These are phyloP conservation scores for Stichopus horrens DNA, from an alignment of 53 echinoderm and acorn worm species.

Conservation along the genomic window DNA sequence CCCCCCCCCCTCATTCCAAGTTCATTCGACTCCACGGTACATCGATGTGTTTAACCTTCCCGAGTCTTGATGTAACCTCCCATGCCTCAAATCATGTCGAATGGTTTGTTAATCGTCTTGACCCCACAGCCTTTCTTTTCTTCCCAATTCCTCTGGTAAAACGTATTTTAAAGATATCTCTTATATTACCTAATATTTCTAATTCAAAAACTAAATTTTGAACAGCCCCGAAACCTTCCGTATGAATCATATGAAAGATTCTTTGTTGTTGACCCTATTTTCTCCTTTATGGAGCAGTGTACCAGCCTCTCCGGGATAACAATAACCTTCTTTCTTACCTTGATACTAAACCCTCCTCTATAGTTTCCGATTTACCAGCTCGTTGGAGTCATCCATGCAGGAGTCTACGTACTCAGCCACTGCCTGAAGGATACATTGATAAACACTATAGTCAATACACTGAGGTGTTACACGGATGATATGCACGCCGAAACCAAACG, in stretches of 20 bases:
- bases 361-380: slow-evolving; percentile 16
- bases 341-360: neutral
- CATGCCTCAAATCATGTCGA: too few relatives aligned
- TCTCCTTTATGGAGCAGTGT: neutral
- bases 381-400: slow-evolving; percentile 3
- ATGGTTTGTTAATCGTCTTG: too few relatives aligned
- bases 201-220: neutral
- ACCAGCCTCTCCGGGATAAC: neutral
- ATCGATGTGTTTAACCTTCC: too few relatives aligned
- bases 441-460: neutral
- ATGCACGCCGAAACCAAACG: neutral
- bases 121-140: too few relatives aligned
- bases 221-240: neutral
- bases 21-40: too few relatives aligned
- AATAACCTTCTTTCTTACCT: neutral
- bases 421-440: neutral
- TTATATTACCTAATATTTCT: neutral
- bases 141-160: too few relatives aligned
- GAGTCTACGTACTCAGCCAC: neutral
- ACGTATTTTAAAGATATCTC: too few relatives aligned
- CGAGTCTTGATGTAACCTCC: too few relatives aligned
- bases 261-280: neutral
- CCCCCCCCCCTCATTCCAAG: too few relatives aligned
- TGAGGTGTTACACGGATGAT: neutral
- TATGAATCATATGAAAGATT: neutral